Conservation (phyloP, 2,888 invertebrate species). For the Furcula furcula region DNA sequence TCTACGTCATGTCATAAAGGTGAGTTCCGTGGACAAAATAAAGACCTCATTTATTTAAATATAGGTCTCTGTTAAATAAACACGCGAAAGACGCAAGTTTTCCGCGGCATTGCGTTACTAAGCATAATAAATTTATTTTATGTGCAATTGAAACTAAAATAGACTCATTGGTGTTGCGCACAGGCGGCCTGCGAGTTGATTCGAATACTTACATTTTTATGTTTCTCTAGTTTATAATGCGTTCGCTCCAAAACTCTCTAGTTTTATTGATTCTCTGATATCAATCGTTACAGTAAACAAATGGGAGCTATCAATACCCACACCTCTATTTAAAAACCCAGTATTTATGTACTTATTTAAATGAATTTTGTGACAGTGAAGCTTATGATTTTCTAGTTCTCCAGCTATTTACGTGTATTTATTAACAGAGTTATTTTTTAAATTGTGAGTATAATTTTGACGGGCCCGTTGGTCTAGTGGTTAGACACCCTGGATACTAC, state of each 20-base stretch:
- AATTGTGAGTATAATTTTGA: too few species aligned
- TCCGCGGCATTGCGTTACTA: conserved; percentile 39
- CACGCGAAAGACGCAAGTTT: conserved; percentile 38
- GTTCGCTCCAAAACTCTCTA: neutral
- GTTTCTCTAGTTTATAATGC: neutral
- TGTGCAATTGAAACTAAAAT: conserved; percentile 70
- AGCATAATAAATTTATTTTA: conserved; percentile 69
- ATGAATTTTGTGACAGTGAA: too few species aligned
- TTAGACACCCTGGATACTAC: too few species aligned
- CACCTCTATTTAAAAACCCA: too few species aligned
- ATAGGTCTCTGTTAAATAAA: conserved; percentile 20
- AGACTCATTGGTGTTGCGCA: conserved; percentile 48
- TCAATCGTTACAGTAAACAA: neutral
- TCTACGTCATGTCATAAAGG: too few species aligned
- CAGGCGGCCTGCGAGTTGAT: conserved; percentile 21
- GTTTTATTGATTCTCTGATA: neutral
- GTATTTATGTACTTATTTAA: too few species aligned
- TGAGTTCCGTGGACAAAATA: too few species aligned
- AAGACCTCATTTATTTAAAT: conserved; percentile 16
- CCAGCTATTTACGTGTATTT: too few species aligned
- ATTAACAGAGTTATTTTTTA: too few species aligned
- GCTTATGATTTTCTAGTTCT: too few species aligned
- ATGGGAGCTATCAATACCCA: neutral
- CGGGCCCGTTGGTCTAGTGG: too few species aligned
- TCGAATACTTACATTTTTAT: conserved; percentile 15